phyloP scores from a whole-genome alignment of 2,113 vertebrate species.

The Pollachius pollachius region DNA sequence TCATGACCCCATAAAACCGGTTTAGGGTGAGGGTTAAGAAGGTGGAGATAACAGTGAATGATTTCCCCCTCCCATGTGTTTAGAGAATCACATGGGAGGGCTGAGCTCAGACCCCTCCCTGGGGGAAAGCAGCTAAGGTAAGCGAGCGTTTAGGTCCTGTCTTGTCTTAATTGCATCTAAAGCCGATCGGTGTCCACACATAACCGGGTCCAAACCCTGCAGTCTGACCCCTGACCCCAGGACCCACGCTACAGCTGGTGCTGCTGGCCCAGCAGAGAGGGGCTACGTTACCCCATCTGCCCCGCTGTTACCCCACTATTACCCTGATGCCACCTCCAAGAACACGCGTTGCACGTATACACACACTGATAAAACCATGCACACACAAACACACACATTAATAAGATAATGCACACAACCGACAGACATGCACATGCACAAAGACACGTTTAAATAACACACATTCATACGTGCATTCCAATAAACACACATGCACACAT shows the following conservation, averaged over 20 bases:
- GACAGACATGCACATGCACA: not conserved
- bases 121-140: no score
- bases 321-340: not conserved
- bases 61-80: no score
- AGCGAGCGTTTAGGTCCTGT: no score
- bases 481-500: constrained; percentile 2
- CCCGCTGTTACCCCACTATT: constrained; percentile 28
- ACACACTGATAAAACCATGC: not conserved
- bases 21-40: no score
- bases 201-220: constrained; percentile 9
- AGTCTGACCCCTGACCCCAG: constrained; percentile 8
- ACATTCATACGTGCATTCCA: not conserved
- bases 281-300: constrained; percentile 8
- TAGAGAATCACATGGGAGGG: no score
- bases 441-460: not conserved
- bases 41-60: no score
- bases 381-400: not conserved
- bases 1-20: no score
- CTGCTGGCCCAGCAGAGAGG: not conserved
- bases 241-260: constrained; percentile 27
- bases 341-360: not conserved
- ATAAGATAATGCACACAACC: not conserved
- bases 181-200: not conserved
- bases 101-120: no score
- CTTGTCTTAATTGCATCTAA: no score